Conservation (phyloP, 2,797 vertebrate genomes). For the Smutsia gigantea region DNA sequence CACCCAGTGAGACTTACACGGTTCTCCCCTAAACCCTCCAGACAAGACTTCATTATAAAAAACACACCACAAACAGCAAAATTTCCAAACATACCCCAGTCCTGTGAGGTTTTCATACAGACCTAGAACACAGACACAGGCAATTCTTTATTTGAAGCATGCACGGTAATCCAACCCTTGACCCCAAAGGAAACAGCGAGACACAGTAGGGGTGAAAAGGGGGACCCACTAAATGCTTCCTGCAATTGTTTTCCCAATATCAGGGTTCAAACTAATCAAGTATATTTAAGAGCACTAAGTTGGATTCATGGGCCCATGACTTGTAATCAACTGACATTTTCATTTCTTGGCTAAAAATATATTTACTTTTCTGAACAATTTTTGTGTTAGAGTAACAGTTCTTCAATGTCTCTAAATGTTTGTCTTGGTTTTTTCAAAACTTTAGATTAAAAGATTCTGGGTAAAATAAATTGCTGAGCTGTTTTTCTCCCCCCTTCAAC, state of each 20-base stretch:
- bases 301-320: background rate
- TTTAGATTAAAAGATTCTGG: conserved; percentile 37
- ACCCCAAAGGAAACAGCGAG: conserved; percentile 46
- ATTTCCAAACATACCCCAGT: conserved; percentile 13
- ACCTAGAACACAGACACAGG: conserved; percentile 18
- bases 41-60: background rate
- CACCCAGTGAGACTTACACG: background rate
- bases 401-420: background rate
- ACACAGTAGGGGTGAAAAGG: background rate
- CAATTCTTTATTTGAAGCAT: conserved; percentile 9
- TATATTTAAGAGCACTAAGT: background rate
- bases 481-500: background rate
- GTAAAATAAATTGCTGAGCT: conserved; percentile 48
- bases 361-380: conserved; percentile 30
- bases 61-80: conserved; percentile 17
- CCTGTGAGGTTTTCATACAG: background rate
- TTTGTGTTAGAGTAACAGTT: background rate
- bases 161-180: background rate
- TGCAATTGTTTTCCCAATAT: background rate
- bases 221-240: background rate
- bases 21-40: background rate
- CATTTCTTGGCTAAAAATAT: background rate
- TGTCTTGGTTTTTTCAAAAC: background rate
- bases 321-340: background rate
- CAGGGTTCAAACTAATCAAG: background rate